Base-by-base conservation (phyloP, 2,888 invertebrate genomes). In the Schizotus pectinicornis region DNA sequence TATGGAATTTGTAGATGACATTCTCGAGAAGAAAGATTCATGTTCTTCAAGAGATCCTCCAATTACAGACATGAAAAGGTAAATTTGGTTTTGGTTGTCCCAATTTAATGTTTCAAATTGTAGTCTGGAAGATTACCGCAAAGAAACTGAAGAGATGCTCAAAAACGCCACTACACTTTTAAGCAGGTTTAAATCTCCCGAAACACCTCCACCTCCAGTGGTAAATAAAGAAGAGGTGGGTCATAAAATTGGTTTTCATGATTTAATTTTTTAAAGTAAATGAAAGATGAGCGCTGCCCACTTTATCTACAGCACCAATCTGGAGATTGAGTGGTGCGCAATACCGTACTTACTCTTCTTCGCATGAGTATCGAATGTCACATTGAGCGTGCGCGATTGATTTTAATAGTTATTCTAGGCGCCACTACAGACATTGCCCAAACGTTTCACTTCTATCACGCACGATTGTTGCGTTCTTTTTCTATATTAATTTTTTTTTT, bases 71-170 rank as follows among this genome's bases (percentile, higher is more conserved):
- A 37, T 49, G 6, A 49, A 49, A 39, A 49, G 39, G 47, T 47
- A 13, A 32, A 3, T 12, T 13, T 11, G 30, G 14, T 49, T 12
- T 11, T 42, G 34, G 9, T 14, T 12, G 2, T 42, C 11, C 12
- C 11, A 9, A 14, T 11, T 3, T 9, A 9, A 38, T 5, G 11
- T 14, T 36, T 8, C 32, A 38, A 33, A 22, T 36, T 42, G 5
- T 11, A 56, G 56, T 14, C 32, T 57, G n/a, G 42, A 57, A 42
- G 52, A 39, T 6, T 57, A 30, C 6, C 35, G 42, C 7, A 57
- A 57, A 42, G 57, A 57, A 36, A 57, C 57, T 6, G 52, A 57
- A 41, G 52, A 52, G 31, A 45, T 57, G 36, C 42, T 57, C 36
- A 48, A 52, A 14, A 52, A 31, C 31, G 46, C 52, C 1, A 14